phyloP scores from a whole-genome alignment of 2,113 vertebrate genomes.

The Gasterosteus nipponicus region DNA sequence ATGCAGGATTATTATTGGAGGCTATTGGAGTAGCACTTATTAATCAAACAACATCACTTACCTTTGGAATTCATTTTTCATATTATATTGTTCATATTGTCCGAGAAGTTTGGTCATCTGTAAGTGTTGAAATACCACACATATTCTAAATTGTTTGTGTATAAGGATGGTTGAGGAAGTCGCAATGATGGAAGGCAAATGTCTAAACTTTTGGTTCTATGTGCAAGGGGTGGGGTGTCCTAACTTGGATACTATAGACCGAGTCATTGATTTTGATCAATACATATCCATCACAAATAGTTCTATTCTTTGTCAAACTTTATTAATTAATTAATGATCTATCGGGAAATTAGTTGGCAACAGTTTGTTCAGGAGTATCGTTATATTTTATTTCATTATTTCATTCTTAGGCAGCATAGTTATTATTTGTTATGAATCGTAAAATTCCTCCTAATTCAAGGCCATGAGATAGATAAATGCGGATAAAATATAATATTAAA shows the following conservation, averaged over 20 bases:
- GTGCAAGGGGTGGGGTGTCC: neutral
- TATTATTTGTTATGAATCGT: neutral
- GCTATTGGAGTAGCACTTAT: neutral
- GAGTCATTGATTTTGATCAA: neutral
- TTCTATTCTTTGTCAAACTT: neutral
- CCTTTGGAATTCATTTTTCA: neutral
- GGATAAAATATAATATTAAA: neutral
- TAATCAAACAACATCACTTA: neutral
- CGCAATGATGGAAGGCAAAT: constrained; percentile 1
- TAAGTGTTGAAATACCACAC: neutral
- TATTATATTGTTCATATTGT: neutral
- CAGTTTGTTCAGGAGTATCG: neutral
- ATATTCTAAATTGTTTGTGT: neutral
- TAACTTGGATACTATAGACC: neutral
- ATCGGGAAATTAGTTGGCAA: neutral
- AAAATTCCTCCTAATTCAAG: neutral
- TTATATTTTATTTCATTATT: neutral
- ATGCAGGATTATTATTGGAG: neutral
- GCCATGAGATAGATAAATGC: neutral
- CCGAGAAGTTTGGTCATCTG: neutral
- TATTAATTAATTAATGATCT: neutral
- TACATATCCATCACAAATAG: neutral
- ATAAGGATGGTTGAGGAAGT: neutral
- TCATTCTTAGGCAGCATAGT: neutral
- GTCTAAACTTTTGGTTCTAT: neutral